Evolutionary conservation across 2,113 vertebrate genomes (phyloP), one percentile per base, ranked within the genome.

Genomic region (Todiramphus chloris): DNA sequence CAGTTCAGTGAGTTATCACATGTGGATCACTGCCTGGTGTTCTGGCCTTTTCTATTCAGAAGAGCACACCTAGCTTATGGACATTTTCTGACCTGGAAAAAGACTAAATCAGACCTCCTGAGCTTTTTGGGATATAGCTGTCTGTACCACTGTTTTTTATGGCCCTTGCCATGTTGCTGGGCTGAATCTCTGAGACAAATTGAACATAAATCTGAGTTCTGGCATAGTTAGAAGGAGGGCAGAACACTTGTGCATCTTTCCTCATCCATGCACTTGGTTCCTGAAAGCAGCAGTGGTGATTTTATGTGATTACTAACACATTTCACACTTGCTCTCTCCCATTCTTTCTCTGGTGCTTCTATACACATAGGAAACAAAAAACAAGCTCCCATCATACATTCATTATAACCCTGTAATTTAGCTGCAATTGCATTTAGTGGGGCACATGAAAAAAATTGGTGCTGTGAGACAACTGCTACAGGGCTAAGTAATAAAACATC

Each of bases 341-440:
- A 20, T 66, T 77, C 62, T 69, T 72, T 56, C 18, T 46, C 31
- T 60, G 9, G 39, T 69, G 35, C 16, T 63, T 87, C 51, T 24
- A 10, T 43, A 35, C 9, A 58, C 21, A 31, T 0, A 46, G 25
- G 62, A 62, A 83, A 3, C 4, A 67, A 88, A 90, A 10, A 78
- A 58, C 59, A 74, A 89, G 28, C 31, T 96, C 43, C 43, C 31
- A 51, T 78, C 83, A 59, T 33, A 33, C 41, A 63, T 94, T 96
- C 85, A 89, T 87, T 93, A 87, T 86, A 92, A 43, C 70, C 85
- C 44, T 94, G 50, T 81, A 80, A 95, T 96, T 95, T 74, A 91
- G 37, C 70, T 91, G 53, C 66, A 94, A 81, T 89, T 83, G 94
- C 66, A 84, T 89, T 79, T 95, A 92, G 68, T 64, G 58, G 60